These are phyloP conservation scores for Benthosema pterotum DNA, from an alignment of 2,797 vertebrate genomes.

Conservation along the genomic window DNA sequence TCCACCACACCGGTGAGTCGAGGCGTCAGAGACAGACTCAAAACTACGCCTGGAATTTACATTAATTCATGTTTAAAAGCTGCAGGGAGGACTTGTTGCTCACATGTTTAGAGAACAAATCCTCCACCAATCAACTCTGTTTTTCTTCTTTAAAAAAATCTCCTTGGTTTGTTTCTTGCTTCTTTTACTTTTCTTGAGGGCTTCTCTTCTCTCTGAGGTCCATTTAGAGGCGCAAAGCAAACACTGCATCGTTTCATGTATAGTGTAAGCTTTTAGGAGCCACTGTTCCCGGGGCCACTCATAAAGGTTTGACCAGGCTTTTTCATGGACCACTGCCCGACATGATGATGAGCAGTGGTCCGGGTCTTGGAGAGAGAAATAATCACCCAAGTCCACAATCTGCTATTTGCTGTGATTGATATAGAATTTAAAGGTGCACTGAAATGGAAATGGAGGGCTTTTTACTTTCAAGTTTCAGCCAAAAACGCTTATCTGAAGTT, in stretches of 20 bases:
- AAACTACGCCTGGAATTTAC: slow-evolving; percentile 78
- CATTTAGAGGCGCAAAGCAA: slow-evolving; percentile 77
- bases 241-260: slow-evolving; percentile 74
- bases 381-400: too few species aligned
- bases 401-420: too few species aligned
- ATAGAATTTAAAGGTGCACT: too few species aligned
- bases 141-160: slow-evolving; percentile 58
- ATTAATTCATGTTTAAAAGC: slow-evolving; percentile 82
- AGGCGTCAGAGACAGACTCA: slow-evolving; percentile 68
- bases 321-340: slow-evolving; percentile 64
- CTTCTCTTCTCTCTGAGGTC: slow-evolving; percentile 44
- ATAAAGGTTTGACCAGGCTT: slow-evolving; percentile 75
- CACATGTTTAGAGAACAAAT: slow-evolving; percentile 72
- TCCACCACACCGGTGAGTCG: slow-evolving; percentile 71
- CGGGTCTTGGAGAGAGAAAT: too few species aligned
- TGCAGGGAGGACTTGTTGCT: slow-evolving; percentile 72
- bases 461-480: too few species aligned
- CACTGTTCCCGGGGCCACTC: slow-evolving; percentile 59
- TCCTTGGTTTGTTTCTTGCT: slow-evolving; percentile 22
- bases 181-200: slow-evolving; percentile 8
- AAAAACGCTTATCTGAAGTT: too few species aligned
- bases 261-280: slow-evolving; percentile 66
- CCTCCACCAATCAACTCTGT: slow-evolving; percentile 59
- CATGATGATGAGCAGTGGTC: slow-evolving; percentile 58
- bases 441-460: too few species aligned